Evolutionary conservation across 2,797 vertebrate species (phyloP), one percentile per base, ranked within the genome.

Genomic region (Bufotes viridis): DNA sequence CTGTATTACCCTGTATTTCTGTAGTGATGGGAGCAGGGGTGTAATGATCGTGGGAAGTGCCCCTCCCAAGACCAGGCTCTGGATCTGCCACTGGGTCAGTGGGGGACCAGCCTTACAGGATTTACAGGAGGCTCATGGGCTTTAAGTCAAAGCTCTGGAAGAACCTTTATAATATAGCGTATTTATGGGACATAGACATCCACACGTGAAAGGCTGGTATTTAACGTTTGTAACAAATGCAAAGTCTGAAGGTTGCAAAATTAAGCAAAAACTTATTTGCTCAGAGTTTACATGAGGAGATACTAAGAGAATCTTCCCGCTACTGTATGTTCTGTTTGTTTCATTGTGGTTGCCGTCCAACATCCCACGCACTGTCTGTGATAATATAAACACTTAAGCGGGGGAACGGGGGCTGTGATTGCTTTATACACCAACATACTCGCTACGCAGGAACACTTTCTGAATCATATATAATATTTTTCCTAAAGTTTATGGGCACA

Each of bases 291-390:
- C 72, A 51, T 51, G 69, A 34, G 29, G 29, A 72, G 24, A 70
- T 34, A 55, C 60, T 75, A 76, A n/a, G 76, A 72, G 53, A 85
- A 85, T 74, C 72, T 75, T 65, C 18, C 60, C 42, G 34, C 79
- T 81, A 81, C 79, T 51, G 78, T 79, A 79, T 58, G 76, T 81
- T 80, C 12, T 81, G 79, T 81, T 81, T 75, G 72, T 75, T 81
- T 81, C 34, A 12, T 9, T 49, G 29, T 9, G 13, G 79, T 81
- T 81, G 79, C 79, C n/a, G 79, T 49, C 60, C 60, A 63, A 81
- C 79, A 65, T 81, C 79, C 61, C 79, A 51, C 79, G 72, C 42
- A 75, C 49, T 75, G 72, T 75, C 72, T 75, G 72, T n/a, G 42
- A 51, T 75, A n/a, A 51, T 51, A 53, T 75, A 75, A 75, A 75